A percentile compares a stretch with the other conserved stretches of the same genome.
Conservation (phyloP, 2,888 invertebrate species). For the Ophraella communa region DNA sequence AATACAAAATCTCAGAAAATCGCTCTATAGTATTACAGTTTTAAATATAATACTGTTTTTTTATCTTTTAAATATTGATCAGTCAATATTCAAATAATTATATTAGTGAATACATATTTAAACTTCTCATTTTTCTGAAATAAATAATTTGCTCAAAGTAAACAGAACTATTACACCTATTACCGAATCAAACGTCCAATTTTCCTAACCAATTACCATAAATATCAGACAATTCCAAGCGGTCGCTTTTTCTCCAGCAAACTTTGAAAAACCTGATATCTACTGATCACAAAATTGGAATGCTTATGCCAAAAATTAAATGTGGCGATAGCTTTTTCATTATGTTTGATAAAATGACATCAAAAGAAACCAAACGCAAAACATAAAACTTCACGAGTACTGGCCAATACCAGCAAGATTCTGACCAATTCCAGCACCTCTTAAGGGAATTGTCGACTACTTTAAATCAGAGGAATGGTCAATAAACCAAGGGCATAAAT, state of each 20-base stretch:
- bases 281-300: slow-evolving; percentile 43
- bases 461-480: too few species aligned
- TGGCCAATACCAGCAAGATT: too few species aligned
- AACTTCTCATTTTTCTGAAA: neutral
- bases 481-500: too few species aligned
- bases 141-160: neutral
- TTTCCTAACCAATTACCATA: neutral
- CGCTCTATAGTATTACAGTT: too few species aligned
- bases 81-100: neutral
- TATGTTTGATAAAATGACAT: neutral
- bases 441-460: too few species aligned
- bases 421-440: too few species aligned
- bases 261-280: slow-evolving; percentile 24
- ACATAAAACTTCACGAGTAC: neutral
- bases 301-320: slow-evolving; percentile 29
- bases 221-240: slow-evolving; percentile 5
- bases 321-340: neutral
- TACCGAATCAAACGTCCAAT: neutral
- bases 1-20: too few species aligned
- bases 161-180: neutral
- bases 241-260: neutral
- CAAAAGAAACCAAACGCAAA: neutral
- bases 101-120: neutral
- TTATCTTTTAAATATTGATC: too few species aligned
- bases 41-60: too few species aligned